Evolutionary conservation across 2,113 vertebrate species (phyloP), one percentile per base, ranked within the genome.

Genomic region (Shinisaurus crocodilurus): DNA sequence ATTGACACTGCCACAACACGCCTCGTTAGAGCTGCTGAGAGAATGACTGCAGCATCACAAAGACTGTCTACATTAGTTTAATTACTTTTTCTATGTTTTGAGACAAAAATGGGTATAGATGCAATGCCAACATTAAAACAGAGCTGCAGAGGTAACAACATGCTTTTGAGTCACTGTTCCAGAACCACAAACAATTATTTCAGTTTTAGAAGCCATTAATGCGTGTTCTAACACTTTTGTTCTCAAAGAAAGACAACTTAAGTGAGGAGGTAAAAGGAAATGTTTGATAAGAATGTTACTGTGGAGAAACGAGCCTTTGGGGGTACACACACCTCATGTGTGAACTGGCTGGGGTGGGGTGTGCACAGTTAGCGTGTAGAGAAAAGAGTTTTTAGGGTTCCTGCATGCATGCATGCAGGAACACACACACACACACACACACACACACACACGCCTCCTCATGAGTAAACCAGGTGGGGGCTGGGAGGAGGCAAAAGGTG

Each of bases 1-100:
- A 95, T 92, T 75, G 88, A 37, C 15, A 91, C 29, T 76, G 88
- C 86, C 63, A 3, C 0, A 5, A 15, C 70, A 83, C 60, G 89
- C 63, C 23, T 45, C 89, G 76, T 91, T 90, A 54, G 88, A 87
- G 60, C 92, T 74, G 86, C 32, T 86, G 13, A 84, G 77, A 37
- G 89, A 85, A 54, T 89, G 80, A 84, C 23, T 85, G 13, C 85
- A 82, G 40, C 40, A 76, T 82, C 60, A 89, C 12, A 67, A 82
- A 7, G 43, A 20, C 34, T 0, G 0, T 0, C 54, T 89, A 1
- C 0, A 32, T 69, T 80, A 3, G 0, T 34, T 1, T 88, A 90
- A 77, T 54, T 32, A 69, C 23, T 81, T 88, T 65, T 88, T 67
- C 60, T 54, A 43, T 40, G 48, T 82, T 70, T 48, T 9, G n/a